Base-by-base conservation (phyloP, 1,140 invertebrate species). In the Streblospio benedicti region DNA sequence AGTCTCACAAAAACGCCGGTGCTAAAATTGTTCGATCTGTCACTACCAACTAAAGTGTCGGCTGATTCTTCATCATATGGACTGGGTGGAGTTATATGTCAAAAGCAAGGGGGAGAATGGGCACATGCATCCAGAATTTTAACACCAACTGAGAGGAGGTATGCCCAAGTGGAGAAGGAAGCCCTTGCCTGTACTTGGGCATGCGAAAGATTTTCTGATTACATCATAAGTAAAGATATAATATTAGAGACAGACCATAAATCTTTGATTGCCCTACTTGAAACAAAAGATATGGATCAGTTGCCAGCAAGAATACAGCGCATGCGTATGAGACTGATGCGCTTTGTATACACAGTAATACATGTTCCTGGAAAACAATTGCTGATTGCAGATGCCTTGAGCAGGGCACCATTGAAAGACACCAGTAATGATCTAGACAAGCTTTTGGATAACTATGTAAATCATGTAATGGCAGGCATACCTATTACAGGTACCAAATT, bases 91-190 rank as follows among this genome's bases (percentile, higher is more conserved):
- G 35, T 9, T 38, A 9, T 38, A 9, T n/a, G 9, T 38, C 35
- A 38, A 38, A 38, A 9, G 35, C 9, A 9, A n/a, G n/a, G n/a
- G 35, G n/a, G 16, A 23, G 18, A 16, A 16, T 31, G 33, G 30
- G 67, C 66, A 65, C 74, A 71, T 61, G 76, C 76, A 4, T 49
- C 31, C 20, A 16, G 33, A n/a, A 16, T 73, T 6, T 60, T 81
- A 14, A 77, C 72, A 5, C 28, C 16, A n/a, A 18, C 51, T 56
- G 33, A 49, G 44, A 16, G 14, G 14, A 32, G 31, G 31, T 32
- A n/a, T n/a, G 31, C 33, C 27, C 75, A 81, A 63, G 74, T 81
- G 1, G 78, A 82, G 54, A 74, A 76, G 58, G 79, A 83, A 65
- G 68, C 76, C 4, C 65, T 81, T 2, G 76, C 79, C 1, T 76